Evolutionary conservation across 1,140 invertebrate species (phyloP).

Genomic region (Pentalonia nigronervosa): DNA sequence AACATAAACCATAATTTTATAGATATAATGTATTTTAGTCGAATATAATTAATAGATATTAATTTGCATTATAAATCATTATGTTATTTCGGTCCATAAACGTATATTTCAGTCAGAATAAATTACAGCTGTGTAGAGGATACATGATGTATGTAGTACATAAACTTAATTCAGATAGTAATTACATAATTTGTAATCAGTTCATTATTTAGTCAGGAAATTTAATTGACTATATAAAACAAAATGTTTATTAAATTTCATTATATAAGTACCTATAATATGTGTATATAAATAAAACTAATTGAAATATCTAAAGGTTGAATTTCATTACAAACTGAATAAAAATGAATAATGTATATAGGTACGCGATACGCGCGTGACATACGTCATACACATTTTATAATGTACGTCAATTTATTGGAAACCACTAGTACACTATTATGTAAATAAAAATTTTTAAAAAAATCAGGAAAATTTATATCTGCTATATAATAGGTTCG

Average conservation of each 20-base stretch:
- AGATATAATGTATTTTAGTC: not conserved
- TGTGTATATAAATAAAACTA: not conserved
- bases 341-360: not conserved
- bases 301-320: slow-evolving; percentile 6
- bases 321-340: not conserved
- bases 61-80: not conserved
- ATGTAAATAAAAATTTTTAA: too few relatives aligned
- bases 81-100: not conserved
- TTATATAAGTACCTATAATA: not conserved
- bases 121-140: not conserved
- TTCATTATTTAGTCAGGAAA: slow-evolving; percentile 1
- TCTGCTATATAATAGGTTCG: not conserved
- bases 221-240: not conserved
- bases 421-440: not conserved
- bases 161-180: slow-evolving; percentile 3
- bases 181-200: not conserved
- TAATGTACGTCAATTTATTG: not conserved
- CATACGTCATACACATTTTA: not conserved
- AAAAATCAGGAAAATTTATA: not conserved
- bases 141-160: not conserved
- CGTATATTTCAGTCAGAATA: not conserved
- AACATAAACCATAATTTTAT: not conserved
- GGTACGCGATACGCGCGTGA: not conserved
- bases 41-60: slow-evolving; percentile 3
- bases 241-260: not conserved